These are phyloP conservation scores for Poeciliopsis paucimaculata DNA, from an alignment of 2,797 vertebrate genomes.

Conservation along the genomic window DNA sequence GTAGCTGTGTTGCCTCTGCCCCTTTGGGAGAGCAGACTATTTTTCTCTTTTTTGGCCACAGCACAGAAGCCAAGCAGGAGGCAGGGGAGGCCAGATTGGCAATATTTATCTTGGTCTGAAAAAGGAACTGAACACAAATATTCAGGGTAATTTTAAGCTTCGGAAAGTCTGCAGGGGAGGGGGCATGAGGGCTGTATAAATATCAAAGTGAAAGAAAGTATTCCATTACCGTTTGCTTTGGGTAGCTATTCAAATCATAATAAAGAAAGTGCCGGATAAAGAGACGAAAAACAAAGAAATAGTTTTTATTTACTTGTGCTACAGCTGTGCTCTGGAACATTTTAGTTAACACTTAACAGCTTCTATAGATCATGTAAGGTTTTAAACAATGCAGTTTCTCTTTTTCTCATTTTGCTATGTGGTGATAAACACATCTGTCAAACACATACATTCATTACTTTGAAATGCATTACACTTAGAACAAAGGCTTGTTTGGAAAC, in stretches of 20 bases:
- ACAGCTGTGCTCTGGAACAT: conserved; percentile 2
- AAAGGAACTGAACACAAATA: conserved; percentile 70
- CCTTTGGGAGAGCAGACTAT: conserved; percentile 70
- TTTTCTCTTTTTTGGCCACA: conserved; percentile 66
- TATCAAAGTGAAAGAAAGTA: conserved; percentile 60
- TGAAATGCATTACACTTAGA: conserved; percentile 37
- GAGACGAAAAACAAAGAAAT: conserved; percentile 21
- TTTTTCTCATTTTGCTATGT: conserved; percentile 24
- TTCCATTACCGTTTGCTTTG: conserved; percentile 49
- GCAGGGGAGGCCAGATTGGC: conserved; percentile 69
- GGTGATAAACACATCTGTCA: conserved; percentile 20
- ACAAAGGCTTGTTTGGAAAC: conserved; percentile 65
- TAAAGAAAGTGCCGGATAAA: conserved; percentile 29
- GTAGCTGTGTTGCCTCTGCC: conserved; percentile 66
- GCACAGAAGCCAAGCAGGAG: conserved; percentile 54
- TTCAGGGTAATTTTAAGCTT: conserved; percentile 70
- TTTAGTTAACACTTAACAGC: conserved; percentile 15
- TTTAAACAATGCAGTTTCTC: conserved; percentile 8
- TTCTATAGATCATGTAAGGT: conserved; percentile 21
- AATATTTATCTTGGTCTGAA: conserved; percentile 79
- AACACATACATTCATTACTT: conserved; percentile 23
- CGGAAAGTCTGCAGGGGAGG: conserved; percentile 53
- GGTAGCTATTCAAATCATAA: conserved; percentile 25
- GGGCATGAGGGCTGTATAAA: conserved; percentile 48
- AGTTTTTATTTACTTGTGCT: conserved; percentile 33